Conservation (phyloP, 2,113 vertebrate genomes). For the Apteryx mantelli region DNA sequence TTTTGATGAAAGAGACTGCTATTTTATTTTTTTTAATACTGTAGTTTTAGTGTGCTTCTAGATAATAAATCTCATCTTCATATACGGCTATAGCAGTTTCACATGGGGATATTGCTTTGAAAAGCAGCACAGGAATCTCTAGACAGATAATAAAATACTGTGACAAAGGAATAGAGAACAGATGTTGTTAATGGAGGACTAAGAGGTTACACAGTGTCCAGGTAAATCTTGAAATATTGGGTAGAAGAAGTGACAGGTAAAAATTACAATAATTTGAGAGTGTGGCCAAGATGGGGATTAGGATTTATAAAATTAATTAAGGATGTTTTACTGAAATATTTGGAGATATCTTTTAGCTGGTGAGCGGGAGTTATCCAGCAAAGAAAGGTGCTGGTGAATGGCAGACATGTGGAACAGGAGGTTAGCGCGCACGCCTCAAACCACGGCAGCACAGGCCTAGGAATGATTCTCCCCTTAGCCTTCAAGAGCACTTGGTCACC, state of each 20-base stretch:
- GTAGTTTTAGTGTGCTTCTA: constrained; percentile 43
- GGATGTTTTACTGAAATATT: constrained; percentile 1
- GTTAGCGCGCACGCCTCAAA: not conserved
- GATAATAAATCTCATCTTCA: constrained; percentile 26
- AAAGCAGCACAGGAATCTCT: not conserved
- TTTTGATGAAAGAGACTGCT: constrained; percentile 58
- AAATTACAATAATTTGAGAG: not conserved
- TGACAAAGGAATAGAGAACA: constrained; percentile 50
- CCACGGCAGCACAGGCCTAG: not conserved
- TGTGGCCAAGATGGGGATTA: not conserved
- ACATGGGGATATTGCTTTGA: not conserved
- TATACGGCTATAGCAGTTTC: constrained; percentile 23
- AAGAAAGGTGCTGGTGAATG: not conserved
- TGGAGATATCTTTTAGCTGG: not conserved
- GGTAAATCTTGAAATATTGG: constrained; percentile 30
- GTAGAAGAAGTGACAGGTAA: not conserved
- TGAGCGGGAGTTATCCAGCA: rapidly evolving
- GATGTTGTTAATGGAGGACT: constrained; percentile 3
- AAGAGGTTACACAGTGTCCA: not conserved
- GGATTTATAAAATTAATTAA: constrained; percentile 23
- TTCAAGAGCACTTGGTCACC: not conserved
- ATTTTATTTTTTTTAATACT: constrained; percentile 55
- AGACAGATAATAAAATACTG: not conserved
- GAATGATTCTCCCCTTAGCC: not conserved
- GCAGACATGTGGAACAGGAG: not conserved